These are phyloP conservation scores for Polia nebulosa DNA, from an alignment of 2,888 invertebrate species.

Conservation along the genomic window DNA sequence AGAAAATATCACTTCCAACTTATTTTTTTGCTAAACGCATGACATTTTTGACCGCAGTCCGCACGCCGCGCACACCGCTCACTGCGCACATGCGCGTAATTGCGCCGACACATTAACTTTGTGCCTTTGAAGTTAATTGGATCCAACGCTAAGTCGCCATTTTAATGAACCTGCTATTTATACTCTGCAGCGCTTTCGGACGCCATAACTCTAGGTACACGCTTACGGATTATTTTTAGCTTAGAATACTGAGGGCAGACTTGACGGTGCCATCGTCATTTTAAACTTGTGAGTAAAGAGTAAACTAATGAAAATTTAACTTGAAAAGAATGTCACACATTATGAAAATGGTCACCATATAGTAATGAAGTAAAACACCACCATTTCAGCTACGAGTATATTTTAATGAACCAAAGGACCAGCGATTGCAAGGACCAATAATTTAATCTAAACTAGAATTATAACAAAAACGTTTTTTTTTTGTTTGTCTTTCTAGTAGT, in stretches of 20 bases:
- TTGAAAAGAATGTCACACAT: no score
- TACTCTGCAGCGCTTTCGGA: slow-evolving; percentile 26
- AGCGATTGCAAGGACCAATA: no score
- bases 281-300: neutral
- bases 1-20: no score
- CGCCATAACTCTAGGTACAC: slow-evolving; percentile 21
- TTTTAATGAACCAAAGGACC: no score
- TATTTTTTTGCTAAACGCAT: slow-evolving; percentile 24
- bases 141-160: slow-evolving; percentile 65
- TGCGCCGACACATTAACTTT: slow-evolving; percentile 78
- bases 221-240: slow-evolving; percentile 30
- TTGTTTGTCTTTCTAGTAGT: no score
- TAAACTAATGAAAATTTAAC: no score
- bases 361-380: no score
- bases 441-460: no score
- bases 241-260: slow-evolving; percentile 31
- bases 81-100: slow-evolving; percentile 67
- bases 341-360: no score
- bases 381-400: no score
- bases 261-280: slow-evolving; percentile 30
- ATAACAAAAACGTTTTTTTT: no score
- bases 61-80: slow-evolving; percentile 38
- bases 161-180: slow-evolving; percentile 65
- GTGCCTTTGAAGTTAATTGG: slow-evolving; percentile 83
- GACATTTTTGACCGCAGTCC: slow-evolving; percentile 48